A percentile compares a stretch with the other conserved stretches of the same genome.
Conservation (phyloP, 2,113 vertebrate genomes). For the Chroicocephalus ridibundus region DNA sequence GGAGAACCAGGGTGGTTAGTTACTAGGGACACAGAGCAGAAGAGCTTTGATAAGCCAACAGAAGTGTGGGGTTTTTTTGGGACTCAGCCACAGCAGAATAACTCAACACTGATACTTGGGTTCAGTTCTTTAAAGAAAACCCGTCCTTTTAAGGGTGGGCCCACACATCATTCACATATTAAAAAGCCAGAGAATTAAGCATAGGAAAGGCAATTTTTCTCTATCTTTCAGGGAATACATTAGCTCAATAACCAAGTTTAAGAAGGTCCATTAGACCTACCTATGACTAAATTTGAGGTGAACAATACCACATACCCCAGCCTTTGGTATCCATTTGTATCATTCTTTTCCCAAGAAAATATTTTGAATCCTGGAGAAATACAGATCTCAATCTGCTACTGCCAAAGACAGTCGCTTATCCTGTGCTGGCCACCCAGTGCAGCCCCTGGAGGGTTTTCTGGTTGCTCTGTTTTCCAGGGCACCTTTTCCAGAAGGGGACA, state of each 20-base stretch:
- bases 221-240: neutral
- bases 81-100: neutral
- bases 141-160: neutral
- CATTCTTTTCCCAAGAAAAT: neutral
- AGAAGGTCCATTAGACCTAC: neutral
- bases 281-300: neutral
- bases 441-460: neutral
- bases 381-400: neutral
- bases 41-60: neutral
- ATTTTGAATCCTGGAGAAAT: neutral
- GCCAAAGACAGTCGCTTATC: neutral
- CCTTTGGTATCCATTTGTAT: neutral
- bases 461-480: neutral
- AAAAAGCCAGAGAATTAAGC: neutral
- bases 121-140: neutral
- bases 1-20: neutral
- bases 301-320: neutral
- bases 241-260: neutral
- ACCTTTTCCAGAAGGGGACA: neutral
- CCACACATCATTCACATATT: neutral
- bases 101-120: neutral
- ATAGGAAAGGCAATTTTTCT: neutral
- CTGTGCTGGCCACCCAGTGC: neutral
- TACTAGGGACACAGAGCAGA: neutral
- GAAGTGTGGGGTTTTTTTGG: accelerated